Evolutionary conservation across 2,797 vertebrate genomes (phyloP).

Genomic region (Sebastes variabilis): DNA sequence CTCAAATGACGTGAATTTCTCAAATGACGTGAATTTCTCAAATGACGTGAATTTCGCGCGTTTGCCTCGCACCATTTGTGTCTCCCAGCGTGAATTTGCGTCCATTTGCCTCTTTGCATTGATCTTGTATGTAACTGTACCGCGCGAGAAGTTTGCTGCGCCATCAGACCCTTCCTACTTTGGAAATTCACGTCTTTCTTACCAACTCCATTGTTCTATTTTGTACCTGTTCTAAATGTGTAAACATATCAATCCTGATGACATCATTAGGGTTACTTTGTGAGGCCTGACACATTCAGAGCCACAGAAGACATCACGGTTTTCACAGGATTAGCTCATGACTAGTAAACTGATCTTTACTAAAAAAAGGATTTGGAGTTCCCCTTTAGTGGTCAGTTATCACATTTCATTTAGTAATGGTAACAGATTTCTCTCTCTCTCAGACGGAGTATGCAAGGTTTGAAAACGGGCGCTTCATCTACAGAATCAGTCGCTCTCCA

Average conservation of each 20-base stretch:
- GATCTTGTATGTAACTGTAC: too few species aligned
- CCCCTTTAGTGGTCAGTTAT: not conserved
- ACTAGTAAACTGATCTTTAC: not conserved
- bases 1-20: too few species aligned
- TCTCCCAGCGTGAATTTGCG: too few species aligned
- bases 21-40: too few species aligned
- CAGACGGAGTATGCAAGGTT: constrained; percentile 97
- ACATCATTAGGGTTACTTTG: not conserved
- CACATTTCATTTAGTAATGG: not conserved
- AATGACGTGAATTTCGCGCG: too few species aligned
- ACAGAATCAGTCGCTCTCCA: constrained; percentile 96
- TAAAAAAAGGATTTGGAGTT: too few species aligned
- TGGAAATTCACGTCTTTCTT: too few species aligned
- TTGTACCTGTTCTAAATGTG: not conserved
- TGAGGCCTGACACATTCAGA: not conserved
- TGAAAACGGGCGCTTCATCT: constrained; percentile 96
- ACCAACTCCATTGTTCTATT: too few species aligned
- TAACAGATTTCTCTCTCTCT: not conserved
- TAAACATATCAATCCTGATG: not conserved
- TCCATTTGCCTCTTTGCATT: too few species aligned
- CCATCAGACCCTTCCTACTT: too few species aligned
- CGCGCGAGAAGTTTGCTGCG: too few species aligned
- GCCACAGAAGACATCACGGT: not conserved
- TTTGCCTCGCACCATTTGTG: too few species aligned
- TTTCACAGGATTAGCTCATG: not conserved